Base-by-base conservation (phyloP, 2,113 vertebrate genomes). In the Sisor rabdophorus region DNA sequence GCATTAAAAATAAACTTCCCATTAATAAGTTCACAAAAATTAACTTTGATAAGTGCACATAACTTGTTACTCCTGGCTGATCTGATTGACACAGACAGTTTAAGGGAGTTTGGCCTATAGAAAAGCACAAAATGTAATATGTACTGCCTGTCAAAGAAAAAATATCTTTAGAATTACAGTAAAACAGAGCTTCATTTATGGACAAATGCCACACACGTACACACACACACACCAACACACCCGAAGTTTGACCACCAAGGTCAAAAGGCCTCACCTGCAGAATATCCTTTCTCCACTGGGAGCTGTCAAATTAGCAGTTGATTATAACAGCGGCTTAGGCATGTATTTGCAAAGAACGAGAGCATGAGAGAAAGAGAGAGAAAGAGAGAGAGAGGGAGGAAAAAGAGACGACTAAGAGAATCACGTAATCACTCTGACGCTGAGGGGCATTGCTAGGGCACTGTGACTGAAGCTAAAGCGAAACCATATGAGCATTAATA, bases 401-500 rank as follows among this genome's bases (percentile, higher is more conserved):
- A 30, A 16, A 48, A 54, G 65, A 65, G 53, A 36, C 55, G 68
- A 65, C 48, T 24, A 52, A 28, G 48, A 69, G 59, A 75, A 47
- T 73, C 67, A 11, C 32, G 50, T 69, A 77, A 79, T 68, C 61
- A 7, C 72, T 60, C 22, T 2, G 72, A 30, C 67, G 64, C 71
- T 53, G 12, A 32, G 55, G 72, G 76, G 77, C 65, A 76, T 36
- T 77, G 65, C 52, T 53, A 70, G 70, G 73, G 48, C 73, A 56
- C 78, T 52, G 60, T 53, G 53, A 26, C 50, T 73, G 54, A 63
- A 61, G 50, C 54, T 56, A 76, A 78, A 86, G 86, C 58, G 19
- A 82, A 86, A 84, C 84, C 86, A 89, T 80, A 77, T 86, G 84
- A 83, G 74, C 65, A 75, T 85, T 81, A 84, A 83, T 80, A 78